Evolutionary conservation across 2,113 vertebrate genomes (phyloP).

Genomic region (Barbus barbus): DNA sequence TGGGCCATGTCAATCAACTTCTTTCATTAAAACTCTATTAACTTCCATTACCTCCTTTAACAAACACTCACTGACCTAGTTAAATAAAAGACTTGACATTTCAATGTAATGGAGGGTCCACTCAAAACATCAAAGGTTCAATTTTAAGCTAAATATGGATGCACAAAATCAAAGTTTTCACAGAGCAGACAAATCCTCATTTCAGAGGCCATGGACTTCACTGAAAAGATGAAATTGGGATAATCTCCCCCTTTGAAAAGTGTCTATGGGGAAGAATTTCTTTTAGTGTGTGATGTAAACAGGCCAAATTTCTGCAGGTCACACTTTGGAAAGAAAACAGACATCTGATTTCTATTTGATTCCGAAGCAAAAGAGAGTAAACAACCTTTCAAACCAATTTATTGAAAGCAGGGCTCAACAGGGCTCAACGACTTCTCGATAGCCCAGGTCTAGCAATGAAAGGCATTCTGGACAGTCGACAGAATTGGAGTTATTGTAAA

Average conservation of each 20-base stretch:
- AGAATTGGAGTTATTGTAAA: no score
- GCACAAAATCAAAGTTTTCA: background rate
- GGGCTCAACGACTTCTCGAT: no score
- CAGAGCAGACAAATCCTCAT: background rate
- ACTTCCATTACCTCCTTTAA: background rate
- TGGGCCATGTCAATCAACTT: background rate
- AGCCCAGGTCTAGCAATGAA: no score
- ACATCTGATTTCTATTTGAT: background rate
- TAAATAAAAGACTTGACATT: background rate
- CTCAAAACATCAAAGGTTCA: constrained; percentile 3
- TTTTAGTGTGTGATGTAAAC: background rate
- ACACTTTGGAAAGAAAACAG: background rate
- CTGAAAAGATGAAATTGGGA: background rate
- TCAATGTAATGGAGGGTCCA: background rate
- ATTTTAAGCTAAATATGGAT: background rate
- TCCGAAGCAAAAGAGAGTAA: background rate
- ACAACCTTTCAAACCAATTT: background rate
- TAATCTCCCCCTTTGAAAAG: background rate
- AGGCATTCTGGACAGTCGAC: no score
- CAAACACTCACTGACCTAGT: background rate
- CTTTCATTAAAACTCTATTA: background rate
- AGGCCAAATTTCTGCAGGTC: background rate
- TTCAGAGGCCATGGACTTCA: background rate
- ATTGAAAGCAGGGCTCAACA: background rate
- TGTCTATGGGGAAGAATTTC: background rate